Evolutionary conservation across 2,888 invertebrate genomes (phyloP), one percentile per base, ranked within the genome.

Genomic region (Hybos culiciformis): DNA sequence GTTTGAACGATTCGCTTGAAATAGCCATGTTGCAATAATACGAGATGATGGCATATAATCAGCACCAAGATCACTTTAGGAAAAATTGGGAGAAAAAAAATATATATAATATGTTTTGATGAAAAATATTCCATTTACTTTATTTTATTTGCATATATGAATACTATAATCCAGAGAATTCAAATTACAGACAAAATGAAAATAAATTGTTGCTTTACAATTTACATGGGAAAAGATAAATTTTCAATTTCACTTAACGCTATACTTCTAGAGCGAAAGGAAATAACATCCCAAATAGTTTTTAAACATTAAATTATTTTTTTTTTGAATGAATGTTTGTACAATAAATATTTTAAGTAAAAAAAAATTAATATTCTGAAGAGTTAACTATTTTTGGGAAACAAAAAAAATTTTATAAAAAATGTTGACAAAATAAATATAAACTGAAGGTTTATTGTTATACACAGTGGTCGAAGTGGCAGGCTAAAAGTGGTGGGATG

Each of bases 1-100:
- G 44, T 63, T 64, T 11, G 63, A 63, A 33, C 62, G 63, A 54
- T 65, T 66, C 31, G 64, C 61, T 50, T 63, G 60, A 49, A 63
- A 65, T 3, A 67, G 55, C 64, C 62, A 66, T 11, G 66, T 65
- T 46, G 66, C 63, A 40, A 67, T 61, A 29, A 67, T 63, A 49
- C 67, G 59, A 11, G 66, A 67, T 31, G 65, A 66, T 34, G 63
- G 54, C 45, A 63, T 58, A 51, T 65, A 67, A 51, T 67, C 65
- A 15, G 62, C 39, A 43, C 50, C 51, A 23, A 44, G 45, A 37
- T 49, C 48, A 43, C 50, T 50, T 39, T 9, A 43, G 41, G 37
- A 15, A 15, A 19, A 33, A 24, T 11, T 5, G 11, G 21, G 20
- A n/a, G n/a, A 11, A 39, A 19, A 19, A 29, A 24, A 19, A 15